phyloP scores from a whole-genome alignment of 2,113 vertebrate genomes.

The Gopherus evgoodei region DNA sequence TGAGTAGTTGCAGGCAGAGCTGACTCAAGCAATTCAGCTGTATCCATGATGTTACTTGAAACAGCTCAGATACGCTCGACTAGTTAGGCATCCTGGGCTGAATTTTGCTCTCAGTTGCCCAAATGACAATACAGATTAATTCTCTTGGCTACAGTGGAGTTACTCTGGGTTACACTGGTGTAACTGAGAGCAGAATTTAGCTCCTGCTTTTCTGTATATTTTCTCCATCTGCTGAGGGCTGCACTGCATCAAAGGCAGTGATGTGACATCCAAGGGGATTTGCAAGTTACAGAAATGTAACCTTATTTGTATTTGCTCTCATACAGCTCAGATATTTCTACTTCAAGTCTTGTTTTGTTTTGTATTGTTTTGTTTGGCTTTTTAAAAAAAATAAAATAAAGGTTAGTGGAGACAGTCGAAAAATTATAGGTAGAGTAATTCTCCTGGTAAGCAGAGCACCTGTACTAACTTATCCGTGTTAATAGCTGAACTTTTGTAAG shows the following conservation, averaged over 20 bases:
- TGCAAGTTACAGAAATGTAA: background rate
- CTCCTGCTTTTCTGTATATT: background rate
- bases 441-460: background rate
- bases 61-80: background rate
- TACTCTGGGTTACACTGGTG: background rate
- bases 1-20: background rate
- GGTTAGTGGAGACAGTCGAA: background rate
- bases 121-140: constrained; percentile 36
- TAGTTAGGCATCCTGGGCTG: constrained; percentile 3
- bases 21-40: constrained; percentile 10
- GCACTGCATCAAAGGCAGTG: background rate
- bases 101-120: constrained; percentile 19
- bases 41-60: background rate
- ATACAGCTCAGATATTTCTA: background rate
- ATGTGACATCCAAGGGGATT: constrained; percentile 31
- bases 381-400: background rate
- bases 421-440: background rate
- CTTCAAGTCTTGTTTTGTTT: background rate
- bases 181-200: background rate
- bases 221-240: background rate
- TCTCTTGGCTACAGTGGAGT: accelerated
- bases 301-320: constrained; percentile 23
- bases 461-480: background rate
- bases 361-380: background rate
- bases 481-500: background rate